phyloP scores from a whole-genome alignment of 2,888 invertebrate species.

The Melipona beecheii region DNA sequence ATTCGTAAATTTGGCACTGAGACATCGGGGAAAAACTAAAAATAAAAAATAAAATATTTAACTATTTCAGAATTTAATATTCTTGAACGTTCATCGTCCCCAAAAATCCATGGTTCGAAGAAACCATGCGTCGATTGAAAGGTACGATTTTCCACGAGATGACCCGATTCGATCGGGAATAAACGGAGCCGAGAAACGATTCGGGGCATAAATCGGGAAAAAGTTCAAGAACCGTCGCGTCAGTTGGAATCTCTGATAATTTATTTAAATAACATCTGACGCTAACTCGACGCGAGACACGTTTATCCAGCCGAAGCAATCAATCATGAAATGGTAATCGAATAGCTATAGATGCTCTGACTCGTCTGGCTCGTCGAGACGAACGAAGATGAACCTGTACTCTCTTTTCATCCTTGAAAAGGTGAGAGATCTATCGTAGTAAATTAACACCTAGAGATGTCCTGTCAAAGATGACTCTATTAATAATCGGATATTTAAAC shows the following conservation, averaged over 20 bases:
- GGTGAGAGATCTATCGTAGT: neutral
- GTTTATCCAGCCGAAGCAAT: constrained; percentile 34
- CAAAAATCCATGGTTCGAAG: neutral
- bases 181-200: too few relatives aligned
- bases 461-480: neutral
- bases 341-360: constrained; percentile 48
- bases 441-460: neutral
- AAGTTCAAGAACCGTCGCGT: constrained; percentile 23
- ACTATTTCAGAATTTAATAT: neutral
- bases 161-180: neutral
- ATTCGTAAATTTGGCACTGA: too few relatives aligned
- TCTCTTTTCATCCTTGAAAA: neutral
- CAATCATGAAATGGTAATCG: constrained; percentile 51
- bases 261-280: constrained; percentile 53
- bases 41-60: too few relatives aligned
- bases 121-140: neutral
- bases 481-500: too few relatives aligned
- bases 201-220: neutral
- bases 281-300: constrained; percentile 28
- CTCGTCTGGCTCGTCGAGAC: constrained; percentile 26
- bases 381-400: constrained; percentile 7
- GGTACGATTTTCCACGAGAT: neutral
- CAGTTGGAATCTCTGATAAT: constrained; percentile 14
- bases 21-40: too few relatives aligned
- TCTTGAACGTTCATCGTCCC: too few relatives aligned